These are phyloP conservation scores for Ramazzottius varieornatus DNA, from an alignment of 2,888 invertebrate genomes.

Conservation along the genomic window DNA sequence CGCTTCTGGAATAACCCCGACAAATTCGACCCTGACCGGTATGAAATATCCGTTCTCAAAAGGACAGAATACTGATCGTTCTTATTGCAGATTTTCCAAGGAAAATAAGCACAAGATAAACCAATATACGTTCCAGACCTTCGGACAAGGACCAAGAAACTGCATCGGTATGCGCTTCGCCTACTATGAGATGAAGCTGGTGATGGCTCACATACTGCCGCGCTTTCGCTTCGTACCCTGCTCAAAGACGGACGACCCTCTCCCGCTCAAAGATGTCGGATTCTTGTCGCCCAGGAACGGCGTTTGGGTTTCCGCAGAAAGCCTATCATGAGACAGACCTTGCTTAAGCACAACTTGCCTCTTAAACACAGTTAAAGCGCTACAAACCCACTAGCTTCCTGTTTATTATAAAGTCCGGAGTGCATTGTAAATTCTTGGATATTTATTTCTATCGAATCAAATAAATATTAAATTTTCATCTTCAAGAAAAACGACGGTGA, in stretches of 20 bases:
- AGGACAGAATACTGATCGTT: not conserved
- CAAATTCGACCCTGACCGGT: not conserved
- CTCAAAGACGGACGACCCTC: not conserved
- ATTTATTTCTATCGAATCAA: too few species aligned
- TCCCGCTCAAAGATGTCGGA: not conserved
- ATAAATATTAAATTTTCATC: too few species aligned
- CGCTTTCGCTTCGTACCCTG: not conserved
- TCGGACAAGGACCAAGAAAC: conserved; percentile 1
- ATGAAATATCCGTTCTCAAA: too few species aligned
- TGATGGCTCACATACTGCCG: not conserved
- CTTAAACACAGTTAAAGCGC: too few species aligned
- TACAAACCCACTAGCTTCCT: too few species aligned
- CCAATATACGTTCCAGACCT: not conserved
- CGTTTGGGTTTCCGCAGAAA: too few species aligned
- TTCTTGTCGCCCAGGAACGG: not conserved
- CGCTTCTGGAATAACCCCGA: not conserved
- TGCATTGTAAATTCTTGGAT: too few species aligned
- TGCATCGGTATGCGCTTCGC: conserved; percentile 1
- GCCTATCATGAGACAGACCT: too few species aligned
- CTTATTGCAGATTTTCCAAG: not conserved
- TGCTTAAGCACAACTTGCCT: too few species aligned
- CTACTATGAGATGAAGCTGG: not conserved
- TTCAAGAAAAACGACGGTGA: too few species aligned
- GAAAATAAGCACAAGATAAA: not conserved
- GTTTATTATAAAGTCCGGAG: too few species aligned